Conservation (phyloP, 2,888 invertebrate species). For the Pseudococcus jackbeardsleyi region DNA sequence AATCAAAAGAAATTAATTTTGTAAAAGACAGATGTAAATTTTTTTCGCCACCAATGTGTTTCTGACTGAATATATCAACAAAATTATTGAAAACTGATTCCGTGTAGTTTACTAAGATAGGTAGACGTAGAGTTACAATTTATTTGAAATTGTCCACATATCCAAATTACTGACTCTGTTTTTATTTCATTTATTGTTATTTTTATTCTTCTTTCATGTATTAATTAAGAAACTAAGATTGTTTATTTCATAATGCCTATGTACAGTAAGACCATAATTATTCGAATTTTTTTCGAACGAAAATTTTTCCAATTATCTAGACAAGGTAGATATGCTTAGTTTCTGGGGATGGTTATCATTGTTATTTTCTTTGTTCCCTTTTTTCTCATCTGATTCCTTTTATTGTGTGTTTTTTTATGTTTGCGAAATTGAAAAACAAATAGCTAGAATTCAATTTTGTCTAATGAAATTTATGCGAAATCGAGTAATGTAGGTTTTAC, state of each 20-base stretch:
- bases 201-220: not conserved
- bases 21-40: not conserved
- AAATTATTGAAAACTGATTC: not conserved
- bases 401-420: not conserved
- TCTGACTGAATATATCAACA: not conserved
- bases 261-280: conserved; percentile 64
- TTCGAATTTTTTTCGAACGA: conserved; percentile 40
- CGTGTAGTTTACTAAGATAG: not conserved
- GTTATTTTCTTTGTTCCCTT: not conserved
- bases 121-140: not conserved
- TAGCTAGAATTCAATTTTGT: not conserved
- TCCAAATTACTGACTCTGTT: not conserved
- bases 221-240: not conserved
- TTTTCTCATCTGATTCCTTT: not conserved
- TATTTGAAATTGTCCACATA: too few species aligned
- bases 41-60: not conserved
- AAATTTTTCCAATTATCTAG: conserved; percentile 42
- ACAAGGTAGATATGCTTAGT: conserved; percentile 60
- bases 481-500: conserved; percentile 64
- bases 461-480: conserved; percentile 2
- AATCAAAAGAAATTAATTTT: not conserved
- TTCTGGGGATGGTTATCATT: conserved; percentile 10
- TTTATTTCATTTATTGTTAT: not conserved
- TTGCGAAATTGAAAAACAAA: not conserved
- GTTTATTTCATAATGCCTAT: not conserved